Conservation (phyloP, 2,888 invertebrate species). For the Nomada fucata region DNA sequence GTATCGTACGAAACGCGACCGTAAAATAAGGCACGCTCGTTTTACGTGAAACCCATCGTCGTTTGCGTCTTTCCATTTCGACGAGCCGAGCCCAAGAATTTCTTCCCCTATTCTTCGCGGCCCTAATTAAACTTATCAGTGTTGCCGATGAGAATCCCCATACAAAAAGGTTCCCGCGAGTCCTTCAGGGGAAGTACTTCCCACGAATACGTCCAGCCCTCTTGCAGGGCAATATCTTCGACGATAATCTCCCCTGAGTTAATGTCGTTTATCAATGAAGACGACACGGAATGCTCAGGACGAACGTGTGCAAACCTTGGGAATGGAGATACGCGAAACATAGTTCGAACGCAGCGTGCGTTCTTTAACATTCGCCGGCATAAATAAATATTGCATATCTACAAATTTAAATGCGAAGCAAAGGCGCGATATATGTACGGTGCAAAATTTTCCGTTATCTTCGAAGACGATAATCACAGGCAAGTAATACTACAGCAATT, state of each 20-base stretch:
- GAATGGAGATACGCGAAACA: slow-evolving; percentile 20
- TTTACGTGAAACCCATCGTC: slow-evolving; percentile 12
- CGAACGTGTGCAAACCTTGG: slow-evolving; percentile 10
- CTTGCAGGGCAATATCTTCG: slow-evolving; percentile 49
- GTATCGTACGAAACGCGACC: slow-evolving; percentile 44
- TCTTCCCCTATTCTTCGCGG: slow-evolving; percentile 14
- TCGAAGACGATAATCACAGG: background rate
- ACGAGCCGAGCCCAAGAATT: background rate
- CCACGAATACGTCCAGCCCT: slow-evolving; percentile 56
- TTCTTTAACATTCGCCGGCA: background rate
- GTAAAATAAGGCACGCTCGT: background rate
- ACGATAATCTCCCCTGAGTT: slow-evolving; percentile 38
- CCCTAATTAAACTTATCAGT: slow-evolving; percentile 65
- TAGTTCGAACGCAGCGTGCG: background rate
- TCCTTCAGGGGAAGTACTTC: slow-evolving; percentile 53
- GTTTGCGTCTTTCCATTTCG: background rate
- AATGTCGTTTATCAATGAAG: slow-evolving; percentile 46
- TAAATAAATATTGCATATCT: background rate
- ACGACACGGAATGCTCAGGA: slow-evolving; percentile 24
- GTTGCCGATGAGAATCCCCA: slow-evolving; percentile 62
- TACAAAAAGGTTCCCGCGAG: slow-evolving; percentile 63
- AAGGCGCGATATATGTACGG: background rate
- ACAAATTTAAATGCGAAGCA: background rate
- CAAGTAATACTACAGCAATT: background rate
- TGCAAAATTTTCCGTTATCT: background rate